Conservation (phyloP, 1,140 invertebrate genomes). For the Drosophila tristis region DNA sequence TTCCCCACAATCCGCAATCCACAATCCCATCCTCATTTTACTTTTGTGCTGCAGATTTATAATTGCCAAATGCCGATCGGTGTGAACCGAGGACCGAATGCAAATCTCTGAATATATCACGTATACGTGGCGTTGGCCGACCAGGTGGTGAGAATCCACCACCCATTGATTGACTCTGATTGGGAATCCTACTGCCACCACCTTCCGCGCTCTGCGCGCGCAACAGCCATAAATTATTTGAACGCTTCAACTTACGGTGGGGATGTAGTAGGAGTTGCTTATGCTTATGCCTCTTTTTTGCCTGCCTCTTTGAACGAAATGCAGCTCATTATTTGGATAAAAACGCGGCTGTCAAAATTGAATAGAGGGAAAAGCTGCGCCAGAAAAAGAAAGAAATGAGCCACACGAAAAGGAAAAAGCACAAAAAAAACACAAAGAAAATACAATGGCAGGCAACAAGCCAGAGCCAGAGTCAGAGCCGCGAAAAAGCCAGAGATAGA, state of each 20-base stretch:
- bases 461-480: slow-evolving; percentile 19
- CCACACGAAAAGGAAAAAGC: slow-evolving; percentile 27
- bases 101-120: slow-evolving; percentile 14
- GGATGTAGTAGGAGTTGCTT: no score
- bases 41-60: slow-evolving; percentile 62
- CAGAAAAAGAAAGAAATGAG: slow-evolving; percentile 27
- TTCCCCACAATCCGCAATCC: slow-evolving; percentile 47
- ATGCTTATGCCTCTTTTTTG: slow-evolving; percentile 35
- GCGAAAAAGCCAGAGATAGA: slow-evolving; percentile 20
- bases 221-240: no score
- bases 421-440: slow-evolving; percentile 45
- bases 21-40: slow-evolving; percentile 67
- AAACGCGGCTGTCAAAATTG: slow-evolving; percentile 79
- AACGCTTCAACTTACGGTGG: no score
- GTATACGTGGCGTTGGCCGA: slow-evolving; percentile 53
- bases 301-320: slow-evolving; percentile 51
- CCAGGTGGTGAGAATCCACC: no score
- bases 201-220: no score
- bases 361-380: slow-evolving; percentile 70
- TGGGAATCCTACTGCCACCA: no score
- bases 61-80: slow-evolving; percentile 53
- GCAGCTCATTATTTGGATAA: slow-evolving; percentile 77
- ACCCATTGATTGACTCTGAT: no score
- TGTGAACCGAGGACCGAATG: not conserved
- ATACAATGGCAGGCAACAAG: slow-evolving; percentile 60